These are phyloP conservation scores for Cheumatopsyche charites DNA, from an alignment of 1,140 invertebrate genomes.

Conservation along the genomic window DNA sequence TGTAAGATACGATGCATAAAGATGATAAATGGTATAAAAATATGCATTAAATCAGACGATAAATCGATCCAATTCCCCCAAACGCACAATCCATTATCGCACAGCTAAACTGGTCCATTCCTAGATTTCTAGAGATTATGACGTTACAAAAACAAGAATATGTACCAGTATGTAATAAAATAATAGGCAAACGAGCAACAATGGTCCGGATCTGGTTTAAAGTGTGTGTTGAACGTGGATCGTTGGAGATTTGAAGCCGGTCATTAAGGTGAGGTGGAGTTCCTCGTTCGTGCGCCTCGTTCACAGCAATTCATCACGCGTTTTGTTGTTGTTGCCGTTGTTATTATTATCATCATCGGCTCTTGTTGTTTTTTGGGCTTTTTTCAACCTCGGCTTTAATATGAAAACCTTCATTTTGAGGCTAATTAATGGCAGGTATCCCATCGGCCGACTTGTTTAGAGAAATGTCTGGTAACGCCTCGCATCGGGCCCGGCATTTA, in stretches of 20 bases:
- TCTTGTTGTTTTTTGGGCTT: constrained; percentile 8
- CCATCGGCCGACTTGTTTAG: constrained; percentile 40
- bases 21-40: too few relatives aligned
- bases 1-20: too few relatives aligned
- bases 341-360: constrained; percentile 14
- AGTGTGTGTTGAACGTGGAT: not conserved
- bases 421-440: constrained; percentile 35
- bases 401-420: constrained; percentile 36
- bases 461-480: constrained; percentile 46
- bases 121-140: too few relatives aligned
- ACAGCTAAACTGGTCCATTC: too few relatives aligned
- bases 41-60: too few relatives aligned
- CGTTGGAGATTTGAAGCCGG: constrained; percentile 21
- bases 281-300: constrained; percentile 27
- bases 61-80: too few relatives aligned
- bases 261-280: constrained; percentile 28
- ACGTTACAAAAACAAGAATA: not conserved
- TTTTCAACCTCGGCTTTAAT: constrained; percentile 14
- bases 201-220: constrained; percentile 21
- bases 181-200: constrained; percentile 11
- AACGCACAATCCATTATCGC: too few relatives aligned
- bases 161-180: not conserved
- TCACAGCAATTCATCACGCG: constrained; percentile 34
- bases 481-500: constrained; percentile 39
- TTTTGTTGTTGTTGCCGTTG: too few relatives aligned